Percentiles rank a stretch among this genome's conserved stretches.
These are phyloP conservation scores for Phoenicopterus ruber DNA, from an alignment of 2,113 vertebrate genomes.

Conservation along the genomic window DNA sequence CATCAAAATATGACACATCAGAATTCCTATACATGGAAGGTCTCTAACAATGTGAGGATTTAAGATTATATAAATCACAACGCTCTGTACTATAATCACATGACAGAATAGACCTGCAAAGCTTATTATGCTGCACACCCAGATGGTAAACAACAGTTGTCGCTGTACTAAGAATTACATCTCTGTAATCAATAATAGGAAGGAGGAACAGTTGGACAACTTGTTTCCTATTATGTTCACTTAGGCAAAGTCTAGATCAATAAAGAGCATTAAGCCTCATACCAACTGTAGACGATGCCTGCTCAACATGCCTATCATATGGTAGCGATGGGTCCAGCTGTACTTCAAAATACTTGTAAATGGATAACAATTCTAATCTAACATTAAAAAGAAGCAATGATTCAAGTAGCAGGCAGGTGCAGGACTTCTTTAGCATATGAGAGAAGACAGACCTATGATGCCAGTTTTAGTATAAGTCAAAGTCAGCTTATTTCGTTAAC, in stretches of 20 bases:
- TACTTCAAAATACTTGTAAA: constrained; percentile 45
- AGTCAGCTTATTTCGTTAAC: constrained; percentile 1
- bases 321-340: constrained; percentile 45
- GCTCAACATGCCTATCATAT: constrained; percentile 53
- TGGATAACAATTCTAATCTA: constrained; percentile 40
- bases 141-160: constrained; percentile 75
- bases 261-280: constrained; percentile 72
- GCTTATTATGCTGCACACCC: constrained; percentile 67
- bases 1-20: constrained; percentile 15
- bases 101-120: constrained; percentile 58
- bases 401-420: neutral
- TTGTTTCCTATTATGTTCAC: constrained; percentile 75
- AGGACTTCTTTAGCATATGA: neutral
- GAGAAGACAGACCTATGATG: neutral
- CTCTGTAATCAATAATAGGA: constrained; percentile 73
- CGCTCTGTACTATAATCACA: constrained; percentile 19
- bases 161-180: constrained; percentile 66
- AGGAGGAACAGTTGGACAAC: constrained; percentile 73
- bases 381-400: constrained; percentile 4
- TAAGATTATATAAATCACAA: constrained; percentile 55
- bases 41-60: constrained; percentile 17
- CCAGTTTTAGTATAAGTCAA: neutral
- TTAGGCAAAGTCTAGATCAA: constrained; percentile 74
- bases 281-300: constrained; percentile 56
- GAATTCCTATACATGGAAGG: constrained; percentile 23